Evolutionary conservation across 2,113 vertebrate species (phyloP), one percentile per base, ranked within the genome.

Genomic region (Pseudopodoces humilis): DNA sequence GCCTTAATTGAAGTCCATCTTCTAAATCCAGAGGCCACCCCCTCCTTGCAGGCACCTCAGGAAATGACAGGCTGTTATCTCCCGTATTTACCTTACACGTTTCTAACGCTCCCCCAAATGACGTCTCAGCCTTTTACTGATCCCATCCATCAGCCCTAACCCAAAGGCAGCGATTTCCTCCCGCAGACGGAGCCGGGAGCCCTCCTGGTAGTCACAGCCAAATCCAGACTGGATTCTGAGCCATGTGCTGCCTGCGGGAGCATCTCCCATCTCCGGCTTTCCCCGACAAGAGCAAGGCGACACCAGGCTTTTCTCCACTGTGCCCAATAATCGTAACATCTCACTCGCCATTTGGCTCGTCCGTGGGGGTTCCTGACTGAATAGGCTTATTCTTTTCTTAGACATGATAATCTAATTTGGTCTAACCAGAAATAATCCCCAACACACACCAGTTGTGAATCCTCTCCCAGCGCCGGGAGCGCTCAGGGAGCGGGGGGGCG

Each of bases 381-480:
- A 83, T 71, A 96, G 88, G 90, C 95, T 94, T 96, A 85, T 79
- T 94, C 72, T 96, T 92, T 96, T 81, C 94, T 94, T 94, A 95
- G 86, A 92, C 74, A 88, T 47, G 94, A 95, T 96, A 96, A 95
- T 95, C 95, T 94, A 95, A 92, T 95, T 94, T 91, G 90, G 95
- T 71, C 94, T 96, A 92, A 97, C 90, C 86, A 94, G 86, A 95
- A 97, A 92, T 92, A 96, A 92, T 92, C 94, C 95, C 72, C 81
- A 64, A 33, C 49, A 39, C 94, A 71, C 77, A 75, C 64, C 93
- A 62, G 47, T 77, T 47, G 86, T 33, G 92, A 92, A 69, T 72
- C 88, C 67, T 83, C 86, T 24, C 41, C 44, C 83, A 31, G 82
- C 82, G 63, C 50, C 31, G 19, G 83, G 31, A 89, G 59, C 33